Evolutionary conservation across 2,113 vertebrate genomes (phyloP).

Genomic region (Scomber scombrus): DNA sequence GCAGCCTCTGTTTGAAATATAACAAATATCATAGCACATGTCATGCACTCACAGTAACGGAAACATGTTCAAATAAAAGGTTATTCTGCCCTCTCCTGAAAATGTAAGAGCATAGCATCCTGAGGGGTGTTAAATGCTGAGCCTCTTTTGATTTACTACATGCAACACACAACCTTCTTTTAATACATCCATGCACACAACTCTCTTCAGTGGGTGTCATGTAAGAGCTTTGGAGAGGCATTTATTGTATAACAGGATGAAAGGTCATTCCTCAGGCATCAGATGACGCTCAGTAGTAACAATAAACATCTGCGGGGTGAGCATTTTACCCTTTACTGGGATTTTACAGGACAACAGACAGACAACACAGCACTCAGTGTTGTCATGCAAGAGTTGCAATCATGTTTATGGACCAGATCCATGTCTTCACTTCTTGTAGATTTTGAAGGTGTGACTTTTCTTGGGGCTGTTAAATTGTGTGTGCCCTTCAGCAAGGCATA

Average conservation of each 20-base stretch:
- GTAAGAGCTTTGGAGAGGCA: conserved; percentile 22
- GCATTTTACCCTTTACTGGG: neutral
- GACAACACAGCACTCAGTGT: neutral
- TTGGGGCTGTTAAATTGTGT: no score
- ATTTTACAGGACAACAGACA: neutral
- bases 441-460: no score
- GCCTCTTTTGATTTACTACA: neutral
- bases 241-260: neutral
- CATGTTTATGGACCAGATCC: no score
- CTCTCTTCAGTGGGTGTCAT: conserved; percentile 9
- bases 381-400: no score
- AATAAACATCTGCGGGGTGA: neutral
- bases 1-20: neutral
- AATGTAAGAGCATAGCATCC: conserved; percentile 35
- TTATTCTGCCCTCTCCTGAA: conserved; percentile 71
- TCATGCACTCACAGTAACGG: neutral
- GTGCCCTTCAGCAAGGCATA: no score
- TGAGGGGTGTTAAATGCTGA: neutral
- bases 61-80: neutral
- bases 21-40: neutral
- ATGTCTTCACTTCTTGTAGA: no score
- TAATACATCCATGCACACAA: neutral
- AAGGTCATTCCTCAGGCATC: conserved; percentile 18
- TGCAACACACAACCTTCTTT: neutral
- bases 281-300: neutral